Percentiles rank a stretch among this genome's conserved stretches.
phyloP scores from a whole-genome alignment of 2,797 vertebrate species.

The Forpus xanthops region DNA sequence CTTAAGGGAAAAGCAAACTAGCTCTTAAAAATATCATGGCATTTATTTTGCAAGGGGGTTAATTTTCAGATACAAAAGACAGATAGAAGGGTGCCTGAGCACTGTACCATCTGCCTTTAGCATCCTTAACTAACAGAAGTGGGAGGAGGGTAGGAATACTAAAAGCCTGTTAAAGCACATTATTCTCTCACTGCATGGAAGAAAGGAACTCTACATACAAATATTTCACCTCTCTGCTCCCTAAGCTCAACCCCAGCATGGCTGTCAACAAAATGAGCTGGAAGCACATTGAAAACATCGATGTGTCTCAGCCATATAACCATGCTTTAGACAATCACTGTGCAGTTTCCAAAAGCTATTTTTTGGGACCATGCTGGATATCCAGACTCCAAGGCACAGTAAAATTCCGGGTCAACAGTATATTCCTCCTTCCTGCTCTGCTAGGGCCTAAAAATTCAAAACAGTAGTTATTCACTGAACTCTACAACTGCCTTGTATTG shows the following conservation, averaged over 20 bases:
- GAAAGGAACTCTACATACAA: constrained; percentile 4
- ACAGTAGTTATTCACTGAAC: not conserved
- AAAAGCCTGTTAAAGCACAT: constrained; percentile 32
- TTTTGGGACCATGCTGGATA: not conserved
- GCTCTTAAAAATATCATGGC: not conserved
- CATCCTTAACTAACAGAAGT: constrained; percentile 50
- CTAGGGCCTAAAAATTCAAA: not conserved
- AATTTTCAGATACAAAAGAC: not conserved
- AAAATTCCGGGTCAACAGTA: not conserved
- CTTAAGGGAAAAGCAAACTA: not conserved
- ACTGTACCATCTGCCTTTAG: constrained; percentile 34
- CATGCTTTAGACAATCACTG: not conserved
- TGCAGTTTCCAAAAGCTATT: constrained; percentile 5
- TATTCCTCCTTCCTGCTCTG: not conserved
- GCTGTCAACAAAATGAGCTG: not conserved
- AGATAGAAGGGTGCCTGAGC: constrained; percentile 6
- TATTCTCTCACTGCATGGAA: constrained; percentile 15
- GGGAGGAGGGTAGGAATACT: constrained; percentile 57
- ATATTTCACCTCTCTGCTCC: constrained; percentile 17
- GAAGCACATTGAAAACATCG: not conserved
- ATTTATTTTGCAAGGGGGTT: not conserved
- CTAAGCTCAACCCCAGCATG: not conserved
- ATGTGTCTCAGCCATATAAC: not conserved
- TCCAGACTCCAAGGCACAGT: not conserved
- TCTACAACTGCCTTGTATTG: not conserved